These are phyloP conservation scores for Tenualosa ilisha DNA, from an alignment of 2,797 vertebrate species.

Conservation along the genomic window DNA sequence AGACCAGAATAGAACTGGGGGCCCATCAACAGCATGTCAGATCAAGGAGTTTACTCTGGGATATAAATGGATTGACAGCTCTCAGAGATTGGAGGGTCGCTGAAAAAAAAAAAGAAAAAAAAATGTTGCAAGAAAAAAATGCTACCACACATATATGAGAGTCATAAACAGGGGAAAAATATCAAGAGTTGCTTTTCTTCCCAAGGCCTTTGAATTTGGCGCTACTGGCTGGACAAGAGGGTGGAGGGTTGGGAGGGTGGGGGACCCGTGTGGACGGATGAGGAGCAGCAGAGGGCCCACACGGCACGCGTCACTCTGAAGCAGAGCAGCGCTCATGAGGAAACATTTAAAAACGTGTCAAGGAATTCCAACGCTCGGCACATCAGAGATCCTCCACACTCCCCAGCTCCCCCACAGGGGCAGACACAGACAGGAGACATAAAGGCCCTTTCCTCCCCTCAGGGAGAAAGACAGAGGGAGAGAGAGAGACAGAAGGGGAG, in stretches of 20 bases:
- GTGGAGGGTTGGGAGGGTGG: not conserved
- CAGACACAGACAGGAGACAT: conserved; percentile 31
- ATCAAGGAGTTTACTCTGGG: not conserved
- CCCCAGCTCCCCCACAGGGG: conserved; percentile 30
- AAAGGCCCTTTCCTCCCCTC: conserved; percentile 13
- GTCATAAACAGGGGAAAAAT: conserved; percentile 25
- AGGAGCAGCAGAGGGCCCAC: conserved; percentile 35
- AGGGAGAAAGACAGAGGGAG: not conserved
- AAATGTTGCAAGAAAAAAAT: not conserved
- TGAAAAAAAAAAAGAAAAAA: not conserved
- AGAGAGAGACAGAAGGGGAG: not conserved
- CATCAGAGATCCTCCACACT: conserved; percentile 35
- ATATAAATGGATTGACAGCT: not conserved
- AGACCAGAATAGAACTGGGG: conserved; percentile 29
- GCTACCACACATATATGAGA: not conserved
- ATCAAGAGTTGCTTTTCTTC: not conserved
- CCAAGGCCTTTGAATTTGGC: not conserved
- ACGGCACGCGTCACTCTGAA: conserved; percentile 34
- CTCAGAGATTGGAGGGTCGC: conserved; percentile 1
- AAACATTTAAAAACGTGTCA: conserved; percentile 44
- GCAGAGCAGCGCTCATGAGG: conserved; percentile 34
- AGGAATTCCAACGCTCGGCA: conserved; percentile 43
- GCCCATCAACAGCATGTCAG: conserved; percentile 19
- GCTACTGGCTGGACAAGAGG: not conserved
- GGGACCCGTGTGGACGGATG: not conserved